Evolutionary conservation across 2,797 vertebrate species (phyloP).

Genomic region (Yasuhikotakia modesta): DNA sequence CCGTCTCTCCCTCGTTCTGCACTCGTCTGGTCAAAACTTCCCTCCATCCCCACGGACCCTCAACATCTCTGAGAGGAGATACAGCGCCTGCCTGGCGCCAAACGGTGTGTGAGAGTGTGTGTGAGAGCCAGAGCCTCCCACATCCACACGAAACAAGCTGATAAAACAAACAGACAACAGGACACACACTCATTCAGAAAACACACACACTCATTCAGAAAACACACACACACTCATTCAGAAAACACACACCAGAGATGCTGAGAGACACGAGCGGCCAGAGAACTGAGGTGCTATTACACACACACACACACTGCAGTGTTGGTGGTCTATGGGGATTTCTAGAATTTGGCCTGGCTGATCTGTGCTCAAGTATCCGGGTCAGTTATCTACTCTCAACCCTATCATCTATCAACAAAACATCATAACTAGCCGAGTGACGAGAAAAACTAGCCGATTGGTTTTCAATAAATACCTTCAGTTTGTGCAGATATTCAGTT

Average conservation of each 20-base stretch:
- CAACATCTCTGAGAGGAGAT: conserved; percentile 85
- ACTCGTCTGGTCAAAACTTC: conserved; percentile 52
- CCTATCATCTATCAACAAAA: conserved; percentile 96
- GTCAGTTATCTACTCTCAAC: conserved; percentile 94
- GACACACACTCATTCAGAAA: no score
- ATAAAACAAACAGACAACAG: conserved; percentile 49
- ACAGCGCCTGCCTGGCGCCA: conserved; percentile 96
- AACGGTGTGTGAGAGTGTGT: conserved; percentile 76
- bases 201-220: conserved; percentile 67
- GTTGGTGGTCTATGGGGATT: conserved; percentile 96
- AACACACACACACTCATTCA: conserved; percentile 64
- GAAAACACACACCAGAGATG: conserved; percentile 34
- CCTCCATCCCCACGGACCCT: conserved; percentile 75
- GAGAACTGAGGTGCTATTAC: conserved; percentile 5
- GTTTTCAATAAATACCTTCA: conserved; percentile 30
- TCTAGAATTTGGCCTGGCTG: conserved; percentile 96
- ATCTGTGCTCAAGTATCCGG: conserved; percentile 86
- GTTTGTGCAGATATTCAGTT: conserved; percentile 32
- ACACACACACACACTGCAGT: conserved; percentile 88
- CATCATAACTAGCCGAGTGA: conserved; percentile 53
- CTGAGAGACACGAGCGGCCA: conserved; percentile 21
- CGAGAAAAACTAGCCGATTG: conserved; percentile 9
- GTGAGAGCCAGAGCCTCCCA: conserved; percentile 14
- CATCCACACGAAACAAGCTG: conserved; percentile 26
- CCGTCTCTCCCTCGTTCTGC: conserved; percentile 45